Conservation (phyloP, 2,888 invertebrate species). For the Lithodes maja region DNA sequence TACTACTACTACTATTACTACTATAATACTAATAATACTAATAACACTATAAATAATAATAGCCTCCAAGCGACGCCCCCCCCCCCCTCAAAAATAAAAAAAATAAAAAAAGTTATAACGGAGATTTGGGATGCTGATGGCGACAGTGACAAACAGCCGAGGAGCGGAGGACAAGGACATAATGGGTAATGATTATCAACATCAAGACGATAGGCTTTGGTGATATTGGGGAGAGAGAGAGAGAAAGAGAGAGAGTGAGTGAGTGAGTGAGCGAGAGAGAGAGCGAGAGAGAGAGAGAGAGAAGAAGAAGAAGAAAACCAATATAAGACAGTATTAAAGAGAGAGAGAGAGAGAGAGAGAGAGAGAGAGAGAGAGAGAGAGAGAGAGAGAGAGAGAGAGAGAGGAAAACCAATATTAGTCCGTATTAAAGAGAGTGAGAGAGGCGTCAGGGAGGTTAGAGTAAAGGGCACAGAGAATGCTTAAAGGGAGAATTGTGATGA, state of each 20-base stretch:
- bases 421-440: not conserved
- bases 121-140: no score
- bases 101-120: no score
- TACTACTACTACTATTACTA: no score
- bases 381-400: not conserved
- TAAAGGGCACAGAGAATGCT: not conserved
- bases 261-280: not conserved
- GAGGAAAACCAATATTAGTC: not conserved
- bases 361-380: slow-evolving; percentile 27
- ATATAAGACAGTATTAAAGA: not conserved
- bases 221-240: not conserved
- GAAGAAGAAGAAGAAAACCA: not conserved
- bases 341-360: slow-evolving; percentile 1
- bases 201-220: no score
- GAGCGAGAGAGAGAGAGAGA: not conserved
- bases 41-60: no score
- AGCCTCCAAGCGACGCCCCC: no score
- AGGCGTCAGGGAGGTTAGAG: not conserved
- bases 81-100: no score
- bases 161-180: no score
- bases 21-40: no score
- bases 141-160: no score
- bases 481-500: not conserved
- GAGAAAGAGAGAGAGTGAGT: not conserved
- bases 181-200: no score